phyloP scores from a whole-genome alignment of 2,113 vertebrate genomes.

The Emberiza fucata region DNA sequence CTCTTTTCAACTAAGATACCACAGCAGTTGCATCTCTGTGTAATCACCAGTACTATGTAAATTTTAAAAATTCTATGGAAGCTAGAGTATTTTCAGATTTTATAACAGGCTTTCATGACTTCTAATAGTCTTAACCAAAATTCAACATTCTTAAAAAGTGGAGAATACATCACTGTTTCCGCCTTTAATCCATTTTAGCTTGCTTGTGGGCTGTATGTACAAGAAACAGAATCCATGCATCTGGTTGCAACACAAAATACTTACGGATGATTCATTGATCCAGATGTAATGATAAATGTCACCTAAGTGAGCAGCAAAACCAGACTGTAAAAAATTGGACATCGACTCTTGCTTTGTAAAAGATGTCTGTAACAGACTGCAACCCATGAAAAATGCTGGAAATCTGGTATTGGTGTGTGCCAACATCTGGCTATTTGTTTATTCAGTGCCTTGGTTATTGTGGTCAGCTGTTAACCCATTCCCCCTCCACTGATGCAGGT shows the following conservation, averaged over 20 bases:
- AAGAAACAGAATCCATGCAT: background rate
- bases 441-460: background rate
- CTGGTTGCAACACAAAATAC: background rate
- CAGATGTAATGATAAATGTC: background rate
- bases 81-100: background rate
- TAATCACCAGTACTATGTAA: background rate
- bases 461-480: background rate
- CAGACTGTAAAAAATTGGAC: background rate
- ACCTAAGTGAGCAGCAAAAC: background rate
- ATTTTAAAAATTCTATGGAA: background rate
- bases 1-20: background rate
- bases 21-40: background rate
- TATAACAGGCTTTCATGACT: background rate
- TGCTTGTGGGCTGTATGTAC: background rate
- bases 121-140: background rate
- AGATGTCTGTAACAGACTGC: background rate
- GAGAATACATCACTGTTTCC: background rate
- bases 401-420: background rate
- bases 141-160: background rate
- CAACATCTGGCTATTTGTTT: background rate
- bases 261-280: background rate
- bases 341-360: background rate
- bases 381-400: background rate
- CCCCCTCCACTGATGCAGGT: background rate
- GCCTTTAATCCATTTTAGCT: background rate